Evolutionary conservation across 2,113 vertebrate species (phyloP), one percentile per base, ranked within the genome.

Genomic region (Pelecanus crispus): DNA sequence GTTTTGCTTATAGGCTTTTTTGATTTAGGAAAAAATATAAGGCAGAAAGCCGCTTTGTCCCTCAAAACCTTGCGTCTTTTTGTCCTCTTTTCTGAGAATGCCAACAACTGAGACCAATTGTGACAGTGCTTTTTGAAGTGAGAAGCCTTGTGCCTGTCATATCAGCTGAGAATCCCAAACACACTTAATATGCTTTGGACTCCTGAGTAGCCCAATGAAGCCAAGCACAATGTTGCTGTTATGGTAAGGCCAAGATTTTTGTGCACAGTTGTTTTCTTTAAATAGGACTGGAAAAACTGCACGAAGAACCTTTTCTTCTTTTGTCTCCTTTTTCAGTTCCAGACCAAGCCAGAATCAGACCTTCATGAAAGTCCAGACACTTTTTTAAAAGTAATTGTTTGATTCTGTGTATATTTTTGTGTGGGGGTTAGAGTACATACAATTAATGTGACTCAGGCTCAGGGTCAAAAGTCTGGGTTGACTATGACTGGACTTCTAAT

Each of bases 381-480:
- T 91, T 97, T 66, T 13, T 0, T 28, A 87, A 84, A 95, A 87
- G 84, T 72, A 70, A 91, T 92, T 92, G 93, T 94, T 94, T 92
- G 65, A 91, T 94, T 94, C 66, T 91, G 24, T 89, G 59, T 84
- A 32, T 95, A 40, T 94, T 92, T 95, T 49, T 74, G 7, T 84
- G 22, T 34, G 17, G 47, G 77, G 50, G 55, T 91, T 94, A 82
- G 49, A 75, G 81, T 68, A 89, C 47, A 45, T 49, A 90, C 81
- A 92, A 85, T 86, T 73, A 80, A 70, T 66, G 73, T 96, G 96
- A 94, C 89, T 96, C 95, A 96, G 72, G 68, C 52, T 91, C 49
- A 45, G 58, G 92, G 91, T 97, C 91, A 97, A 34, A 96, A 94
- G 92, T 97, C 96, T 97, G 97, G 78, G 81, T 91, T 94, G 84